Base-by-base conservation (phyloP, 2,888 invertebrate species). In the Lasioglossum lativentre region DNA sequence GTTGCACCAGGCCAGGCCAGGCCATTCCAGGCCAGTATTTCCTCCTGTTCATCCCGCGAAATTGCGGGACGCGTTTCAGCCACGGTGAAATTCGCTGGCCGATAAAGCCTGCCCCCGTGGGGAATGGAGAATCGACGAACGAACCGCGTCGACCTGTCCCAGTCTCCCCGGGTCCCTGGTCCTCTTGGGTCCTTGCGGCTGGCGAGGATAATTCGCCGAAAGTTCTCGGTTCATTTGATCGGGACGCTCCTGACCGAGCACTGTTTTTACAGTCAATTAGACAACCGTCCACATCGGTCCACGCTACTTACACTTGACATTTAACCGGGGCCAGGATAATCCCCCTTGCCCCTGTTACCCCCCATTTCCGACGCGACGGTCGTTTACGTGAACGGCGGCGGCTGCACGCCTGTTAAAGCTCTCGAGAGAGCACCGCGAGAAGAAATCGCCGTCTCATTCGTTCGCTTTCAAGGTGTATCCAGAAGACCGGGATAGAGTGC, bases 371-470 rank as follows among this genome's bases (percentile, higher is more conserved):
- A 38, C 34, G 68, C 38, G 72, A 85, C 82, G 78, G 80, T 84
- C 90, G 78, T 91, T 91, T 88, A 88, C 90, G 84, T 76, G 85
- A 89, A 89, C 68, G 68, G 38, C 68, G 68, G 38, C 85, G 85
- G 86, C 89, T 89, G 86, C 90, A 90, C 89, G 88, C 83, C 82
- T 88, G 89, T 88, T 91, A 82, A 80, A 85, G 74, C 82, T 40
- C 70, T 78, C 73, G 76, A 80, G 76, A 80, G 71, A 83, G 34
- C 34, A 34, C 72, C 83, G 38, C 81, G 74, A 45, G 84, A 86
- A 91, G 86, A 91, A 91, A 90, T 78, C 85, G 91, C 91, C 87
- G 85, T 87, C 91, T 88, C 90, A 91, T 91, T 90, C 90, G 85
- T 86, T 82, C 86, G 80, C 87, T 86, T 91, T 90, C 87, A 85